Evolutionary conservation across 2,888 invertebrate genomes (phyloP).

Genomic region (Erebia aethiops): DNA sequence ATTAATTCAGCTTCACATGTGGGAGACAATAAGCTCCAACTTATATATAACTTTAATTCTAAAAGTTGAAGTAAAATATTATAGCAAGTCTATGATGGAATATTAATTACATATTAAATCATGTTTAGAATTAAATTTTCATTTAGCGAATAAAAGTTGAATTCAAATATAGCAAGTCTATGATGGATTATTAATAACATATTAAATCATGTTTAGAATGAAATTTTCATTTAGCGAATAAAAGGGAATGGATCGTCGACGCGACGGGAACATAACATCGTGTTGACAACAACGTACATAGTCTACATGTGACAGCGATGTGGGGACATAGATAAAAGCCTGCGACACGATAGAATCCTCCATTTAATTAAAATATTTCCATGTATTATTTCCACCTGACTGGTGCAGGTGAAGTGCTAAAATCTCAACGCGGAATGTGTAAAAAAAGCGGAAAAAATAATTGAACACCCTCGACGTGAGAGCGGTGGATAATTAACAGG

Average conservation of each 20-base stretch:
- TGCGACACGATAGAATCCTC: constrained; percentile 61
- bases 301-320: constrained; percentile 38
- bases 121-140: constrained; percentile 15
- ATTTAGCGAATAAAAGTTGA: constrained; percentile 11
- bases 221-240: constrained; percentile 15
- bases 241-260: constrained; percentile 12
- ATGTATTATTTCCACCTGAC: constrained; percentile 72
- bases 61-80: not conserved
- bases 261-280: constrained; percentile 18
- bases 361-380: constrained; percentile 75
- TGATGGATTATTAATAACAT: not conserved
- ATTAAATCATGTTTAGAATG: constrained; percentile 3
- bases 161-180: not conserved
- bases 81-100: not conserved
- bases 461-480: constrained; percentile 75
- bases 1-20: not conserved
- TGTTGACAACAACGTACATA: constrained; percentile 47
- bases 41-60: not conserved
- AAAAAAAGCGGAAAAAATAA: constrained; percentile 77
- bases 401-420: constrained; percentile 80
- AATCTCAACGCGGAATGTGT: constrained; percentile 78
- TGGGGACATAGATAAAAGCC: constrained; percentile 53
- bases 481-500: constrained; percentile 81
- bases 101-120: constrained; percentile 3
- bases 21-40: not conserved